Evolutionary conservation across 2,888 invertebrate species (phyloP).

Genomic region (Aproaerema taeniolella): DNA sequence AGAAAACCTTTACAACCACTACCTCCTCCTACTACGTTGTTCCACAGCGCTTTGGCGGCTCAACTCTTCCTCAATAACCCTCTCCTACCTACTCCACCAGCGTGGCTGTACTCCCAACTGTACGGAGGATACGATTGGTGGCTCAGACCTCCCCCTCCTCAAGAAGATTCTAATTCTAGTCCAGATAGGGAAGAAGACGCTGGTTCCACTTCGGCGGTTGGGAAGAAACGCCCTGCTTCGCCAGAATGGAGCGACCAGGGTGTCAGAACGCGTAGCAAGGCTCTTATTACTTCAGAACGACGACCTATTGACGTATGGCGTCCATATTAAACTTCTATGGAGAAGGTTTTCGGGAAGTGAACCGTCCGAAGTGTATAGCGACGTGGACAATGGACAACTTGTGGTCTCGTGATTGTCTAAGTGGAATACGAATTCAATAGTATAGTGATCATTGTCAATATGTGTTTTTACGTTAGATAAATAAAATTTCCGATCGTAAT

Average conservation of each 20-base stretch:
- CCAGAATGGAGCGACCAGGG: conserved; percentile 70
- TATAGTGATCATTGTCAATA: conserved; percentile 57
- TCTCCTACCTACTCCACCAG: conserved; percentile 84
- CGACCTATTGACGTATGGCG: conserved; percentile 86
- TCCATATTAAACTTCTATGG: conserved; percentile 85
- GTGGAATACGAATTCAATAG: conserved; percentile 43
- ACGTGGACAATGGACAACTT: conserved; percentile 28
- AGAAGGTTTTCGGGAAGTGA: conserved; percentile 31
- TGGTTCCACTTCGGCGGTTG: conserved; percentile 53
- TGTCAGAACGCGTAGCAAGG: conserved; percentile 63
- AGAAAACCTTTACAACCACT: conserved; percentile 66
- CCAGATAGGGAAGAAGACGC: conserved; percentile 61
- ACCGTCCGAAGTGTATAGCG: conserved; percentile 45
- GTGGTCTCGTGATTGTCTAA: conserved; percentile 27
- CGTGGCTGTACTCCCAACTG: conserved; percentile 87
- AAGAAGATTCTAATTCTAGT: conserved; percentile 63
- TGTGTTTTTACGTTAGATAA: conserved; percentile 70
- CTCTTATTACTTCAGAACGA: conserved; percentile 60
- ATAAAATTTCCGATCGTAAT: conserved; percentile 64
- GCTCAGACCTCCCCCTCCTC: conserved; percentile 70
- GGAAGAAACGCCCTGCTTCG: conserved; percentile 72
- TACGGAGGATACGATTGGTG: conserved; percentile 85
- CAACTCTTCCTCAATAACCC: conserved; percentile 86
- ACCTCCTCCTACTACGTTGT: conserved; percentile 66
- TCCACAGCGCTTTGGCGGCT: conserved; percentile 77